A percentile compares a stretch with the other conserved stretches of the same genome.
Evolutionary conservation across 2,113 vertebrate species (phyloP).

Genomic region (Chrysemys picta): DNA sequence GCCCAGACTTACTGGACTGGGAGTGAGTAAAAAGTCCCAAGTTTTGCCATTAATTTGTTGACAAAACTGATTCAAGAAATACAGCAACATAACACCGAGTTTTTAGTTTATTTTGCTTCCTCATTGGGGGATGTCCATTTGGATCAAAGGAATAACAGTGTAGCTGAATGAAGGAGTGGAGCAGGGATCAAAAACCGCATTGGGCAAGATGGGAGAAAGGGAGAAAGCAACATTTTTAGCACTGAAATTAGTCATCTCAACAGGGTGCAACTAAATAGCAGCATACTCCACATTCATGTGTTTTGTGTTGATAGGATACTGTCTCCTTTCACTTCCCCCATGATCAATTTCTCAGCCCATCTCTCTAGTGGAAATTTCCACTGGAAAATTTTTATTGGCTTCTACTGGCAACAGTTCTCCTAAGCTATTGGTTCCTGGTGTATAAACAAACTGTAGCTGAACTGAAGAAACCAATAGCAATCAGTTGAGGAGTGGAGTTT

Average conservation of each 20-base stretch:
- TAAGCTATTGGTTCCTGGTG: neutral
- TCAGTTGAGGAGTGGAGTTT: neutral
- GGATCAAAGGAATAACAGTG: neutral
- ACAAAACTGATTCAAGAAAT: neutral
- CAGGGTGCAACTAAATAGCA: neutral
- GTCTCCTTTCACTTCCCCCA: neutral
- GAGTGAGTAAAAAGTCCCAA: neutral
- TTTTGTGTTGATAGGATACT: neutral
- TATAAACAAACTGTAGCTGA: fast-evolving
- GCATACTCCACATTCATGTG: neutral
- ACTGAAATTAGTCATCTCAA: neutral
- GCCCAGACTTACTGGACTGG: neutral
- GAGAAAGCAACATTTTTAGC: neutral
- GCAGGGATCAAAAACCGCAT: neutral
- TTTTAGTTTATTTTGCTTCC: neutral
- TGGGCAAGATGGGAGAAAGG: fast-evolving
- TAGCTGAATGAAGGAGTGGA: neutral
- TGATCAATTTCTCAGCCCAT: neutral
- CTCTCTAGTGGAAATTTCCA: neutral
- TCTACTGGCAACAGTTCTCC: neutral
- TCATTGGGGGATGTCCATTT: neutral
- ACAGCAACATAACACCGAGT: neutral
- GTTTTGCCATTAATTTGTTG: neutral
- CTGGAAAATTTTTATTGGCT: neutral
- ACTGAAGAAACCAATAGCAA: constrained; percentile 1